phyloP scores from a whole-genome alignment of 2,113 vertebrate species.

The Phrynosoma blainvillii region DNA sequence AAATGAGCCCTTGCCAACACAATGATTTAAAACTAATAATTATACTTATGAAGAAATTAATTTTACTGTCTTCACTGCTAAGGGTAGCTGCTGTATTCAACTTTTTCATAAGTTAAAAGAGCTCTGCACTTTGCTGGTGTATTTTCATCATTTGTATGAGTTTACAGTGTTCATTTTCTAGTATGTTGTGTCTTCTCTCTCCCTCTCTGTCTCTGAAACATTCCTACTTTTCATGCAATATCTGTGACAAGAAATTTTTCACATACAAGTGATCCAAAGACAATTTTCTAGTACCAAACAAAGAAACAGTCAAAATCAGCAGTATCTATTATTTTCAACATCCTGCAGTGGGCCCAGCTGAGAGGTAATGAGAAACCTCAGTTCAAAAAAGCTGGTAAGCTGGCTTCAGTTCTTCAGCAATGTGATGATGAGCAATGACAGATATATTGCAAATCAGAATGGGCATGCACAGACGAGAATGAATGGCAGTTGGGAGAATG shows the following conservation, averaged over 20 bases:
- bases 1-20: too few species aligned
- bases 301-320: not conserved
- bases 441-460: not conserved
- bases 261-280: not conserved
- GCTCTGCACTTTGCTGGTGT: not conserved
- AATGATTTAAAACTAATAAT: not conserved
- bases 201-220: not conserved
- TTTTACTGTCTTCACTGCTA: not conserved
- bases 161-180: not conserved
- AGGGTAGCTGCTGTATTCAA: not conserved
- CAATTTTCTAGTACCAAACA: slow-evolving; percentile 7
- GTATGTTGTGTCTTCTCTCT: not conserved
- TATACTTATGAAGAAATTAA: not conserved
- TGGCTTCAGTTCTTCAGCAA: not conserved
- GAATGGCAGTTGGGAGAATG: not conserved
- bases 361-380: not conserved
- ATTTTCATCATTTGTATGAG: not conserved
- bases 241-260: not conserved
- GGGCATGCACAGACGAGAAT: not conserved
- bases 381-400: not conserved
- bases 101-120: not conserved
- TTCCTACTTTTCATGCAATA: not conserved
- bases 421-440: not conserved
- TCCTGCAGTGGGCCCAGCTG: not conserved
- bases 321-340: not conserved